Evolutionary conservation across 2,113 vertebrate species (phyloP).

Genomic region (Leptobrachium ailaonicum): DNA sequence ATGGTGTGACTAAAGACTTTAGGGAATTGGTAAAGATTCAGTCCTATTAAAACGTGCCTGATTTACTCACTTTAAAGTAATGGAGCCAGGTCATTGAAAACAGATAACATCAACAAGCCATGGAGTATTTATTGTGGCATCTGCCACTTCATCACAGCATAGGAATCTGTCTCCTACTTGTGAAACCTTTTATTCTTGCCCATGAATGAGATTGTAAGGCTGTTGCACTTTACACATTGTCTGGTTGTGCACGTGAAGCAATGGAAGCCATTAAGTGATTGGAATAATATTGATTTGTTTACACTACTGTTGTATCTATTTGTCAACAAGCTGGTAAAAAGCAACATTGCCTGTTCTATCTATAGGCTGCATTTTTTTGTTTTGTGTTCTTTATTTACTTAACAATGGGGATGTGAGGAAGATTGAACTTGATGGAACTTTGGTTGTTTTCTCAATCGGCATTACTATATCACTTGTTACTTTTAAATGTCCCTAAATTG

Average conservation of each 20-base stretch:
- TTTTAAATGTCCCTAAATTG: too few species aligned
- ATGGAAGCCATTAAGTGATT: neutral
- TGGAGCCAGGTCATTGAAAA: slow-evolving; percentile 3
- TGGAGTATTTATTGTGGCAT: slow-evolving; percentile 16
- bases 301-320: neutral
- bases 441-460: too few species aligned
- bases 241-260: slow-evolving; percentile 2
- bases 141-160: slow-evolving; percentile 14
- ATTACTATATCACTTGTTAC: too few species aligned
- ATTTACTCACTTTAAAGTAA: too few species aligned
- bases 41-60: too few species aligned
- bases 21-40: too few species aligned
- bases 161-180: slow-evolving; percentile 24
- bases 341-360: too few species aligned
- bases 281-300: slow-evolving; percentile 18
- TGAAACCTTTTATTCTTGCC: neutral
- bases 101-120: neutral
- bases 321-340: neutral
- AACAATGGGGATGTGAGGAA: too few species aligned
- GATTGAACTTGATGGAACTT: too few species aligned
- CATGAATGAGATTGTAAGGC: neutral
- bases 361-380: too few species aligned
- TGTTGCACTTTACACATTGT: neutral
- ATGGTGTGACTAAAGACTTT: too few species aligned
- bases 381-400: too few species aligned